Base-by-base conservation (phyloP, 2,113 vertebrate genomes). In the Eudyptes chrysolophus region DNA sequence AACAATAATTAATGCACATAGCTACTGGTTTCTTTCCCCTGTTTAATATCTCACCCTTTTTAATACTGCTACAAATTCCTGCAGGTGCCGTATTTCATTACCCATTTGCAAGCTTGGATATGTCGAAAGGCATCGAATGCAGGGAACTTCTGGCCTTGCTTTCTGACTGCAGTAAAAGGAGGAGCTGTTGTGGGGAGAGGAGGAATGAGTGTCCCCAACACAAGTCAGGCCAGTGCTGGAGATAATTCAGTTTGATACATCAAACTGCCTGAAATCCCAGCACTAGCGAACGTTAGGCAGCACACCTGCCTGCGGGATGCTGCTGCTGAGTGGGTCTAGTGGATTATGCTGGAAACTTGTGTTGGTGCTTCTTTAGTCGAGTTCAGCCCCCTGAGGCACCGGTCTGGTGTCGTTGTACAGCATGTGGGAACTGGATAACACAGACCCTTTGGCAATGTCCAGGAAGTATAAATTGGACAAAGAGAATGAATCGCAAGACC, bases 81-180 rank as follows among this genome's bases (percentile, higher is more conserved):
- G n/a, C 44, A 81, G 38, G 32, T 66, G 44, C 38, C 13, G 2
- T 27, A 29, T 58, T 75, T 87, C 68, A 44, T 40, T 65, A 21
- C 7, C 4, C 5, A 14, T 91, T 89, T 74, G 9, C 22, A 89
- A 78, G 52, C 36, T 36, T 42, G 40, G 48, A 13, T 64, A 20
- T 65, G 8, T 54, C 6, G 2, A 64, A 83, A 83, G 44, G 2
- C 24, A 77, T 6, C 0, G 0, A 85, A 32, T 8, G 38, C 10
- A 34, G 19, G 21, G 30, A 89, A 62, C 3, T 90, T 86, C 49
- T 84, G 36, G 9, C 40, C 36, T 86, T 61, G 36, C 7, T 44
- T 89, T 94, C 52, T 62, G 21, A 12, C 22, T 78, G 69, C 55
- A 84, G 46, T 46, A 58, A 84, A 93, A 85, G 18, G 27, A 77